Evolutionary conservation across 2,888 invertebrate species (phyloP), one percentile per base, ranked within the genome.

Genomic region (Scaptomyza parva): DNA sequence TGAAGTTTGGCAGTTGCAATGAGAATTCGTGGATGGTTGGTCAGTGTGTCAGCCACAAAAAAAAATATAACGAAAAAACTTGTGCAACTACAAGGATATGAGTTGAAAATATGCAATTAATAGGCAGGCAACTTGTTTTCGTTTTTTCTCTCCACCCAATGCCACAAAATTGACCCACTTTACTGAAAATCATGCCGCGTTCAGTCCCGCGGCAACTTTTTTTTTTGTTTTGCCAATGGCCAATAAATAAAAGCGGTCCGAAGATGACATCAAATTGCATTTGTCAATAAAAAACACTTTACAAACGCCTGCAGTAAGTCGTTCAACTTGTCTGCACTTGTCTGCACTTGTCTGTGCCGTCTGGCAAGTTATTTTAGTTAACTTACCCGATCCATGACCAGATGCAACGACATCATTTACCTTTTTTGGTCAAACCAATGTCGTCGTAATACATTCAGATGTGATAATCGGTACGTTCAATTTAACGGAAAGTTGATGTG

Each of bases 251-350:
- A 67, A 55, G 58, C 50, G 54, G 62, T 47, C 54, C 61, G 47
- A 59, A 65, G 70, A 65, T 72, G 82, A 71, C 81, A 83, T 84
- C 75, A 66, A 66, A 75, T 70, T 40, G 50, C 61, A 59, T 60
- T 79, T 68, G 69, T 51, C 57, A 74, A 74, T 35, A 41, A 57
- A 57, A 68, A 77, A 50, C 44, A 24, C 37, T 57, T 48, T 14
- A 40, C 63, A 67, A 73, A 61, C 45, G 51, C n/a, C 26, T 20
- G 28, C 57, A n/a, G 17, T 50, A 30, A 69, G 72, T 69, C 63
- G 61, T 44, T 54, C 53, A 64, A 82, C 83, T 59, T 58, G 79
- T 67, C 76, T 61, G 37, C 12, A 3, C 28, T 30, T 9, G 14
- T 1, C 35, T 9, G 75, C n/a, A n/a, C n/a, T n/a, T n/a, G n/a